Conservation (phyloP, 2,797 vertebrate species). For the Sorex maritimensis region DNA sequence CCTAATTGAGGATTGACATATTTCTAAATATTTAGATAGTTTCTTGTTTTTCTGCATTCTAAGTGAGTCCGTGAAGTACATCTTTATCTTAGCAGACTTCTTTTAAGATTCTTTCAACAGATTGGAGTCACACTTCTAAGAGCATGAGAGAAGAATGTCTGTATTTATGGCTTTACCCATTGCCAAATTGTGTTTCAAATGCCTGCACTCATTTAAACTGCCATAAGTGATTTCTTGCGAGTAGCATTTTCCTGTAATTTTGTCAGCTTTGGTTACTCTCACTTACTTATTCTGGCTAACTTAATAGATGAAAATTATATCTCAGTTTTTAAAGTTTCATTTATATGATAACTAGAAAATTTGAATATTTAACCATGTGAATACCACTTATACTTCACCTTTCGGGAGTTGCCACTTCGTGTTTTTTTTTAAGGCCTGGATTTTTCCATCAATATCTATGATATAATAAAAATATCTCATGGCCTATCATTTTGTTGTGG, state of each 20-base stretch:
- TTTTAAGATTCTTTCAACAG: not conserved
- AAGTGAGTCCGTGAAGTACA: not conserved
- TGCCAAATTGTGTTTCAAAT: slow-evolving; percentile 1
- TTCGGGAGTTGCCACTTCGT: slow-evolving; percentile 54
- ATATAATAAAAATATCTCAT: slow-evolving; percentile 70
- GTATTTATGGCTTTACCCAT: not conserved
- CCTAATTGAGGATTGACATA: not conserved
- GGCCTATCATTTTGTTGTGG: slow-evolving; percentile 63
- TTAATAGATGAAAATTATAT: slow-evolving; percentile 47
- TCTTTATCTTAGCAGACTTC: not conserved
- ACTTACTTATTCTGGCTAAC: slow-evolving; percentile 51
- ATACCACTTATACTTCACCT: slow-evolving; percentile 51
- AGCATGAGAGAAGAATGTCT: not conserved
- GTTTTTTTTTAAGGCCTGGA: slow-evolving; percentile 69
- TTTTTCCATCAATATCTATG: slow-evolving; percentile 70
- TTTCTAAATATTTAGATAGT: not conserved
- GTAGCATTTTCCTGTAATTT: not conserved
- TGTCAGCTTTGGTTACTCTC: slow-evolving; percentile 42
- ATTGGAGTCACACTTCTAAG: not conserved
- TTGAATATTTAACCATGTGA: slow-evolving; percentile 49
- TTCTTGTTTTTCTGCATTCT: not conserved
- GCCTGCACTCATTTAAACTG: not conserved
- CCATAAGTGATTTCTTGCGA: not conserved
- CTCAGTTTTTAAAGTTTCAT: slow-evolving; percentile 34
- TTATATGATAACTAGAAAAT: slow-evolving; percentile 63